Conservation (phyloP, 2,797 vertebrate genomes). For the Gobionotothen gibberifrons region DNA sequence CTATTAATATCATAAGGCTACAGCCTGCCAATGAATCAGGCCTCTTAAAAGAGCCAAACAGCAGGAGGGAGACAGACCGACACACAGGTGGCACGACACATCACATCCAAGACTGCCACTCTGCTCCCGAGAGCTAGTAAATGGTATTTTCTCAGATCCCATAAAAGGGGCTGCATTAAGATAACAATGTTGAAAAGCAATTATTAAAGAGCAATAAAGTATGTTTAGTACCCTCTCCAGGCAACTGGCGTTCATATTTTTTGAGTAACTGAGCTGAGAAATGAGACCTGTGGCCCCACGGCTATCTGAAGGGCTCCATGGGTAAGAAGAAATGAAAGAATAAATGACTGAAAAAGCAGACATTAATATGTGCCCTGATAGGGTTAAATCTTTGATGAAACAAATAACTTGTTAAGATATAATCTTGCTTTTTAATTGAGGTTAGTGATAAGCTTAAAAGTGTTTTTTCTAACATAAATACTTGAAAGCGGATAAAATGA, state of each 20-base stretch:
- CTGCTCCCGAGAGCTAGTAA: conserved; percentile 71
- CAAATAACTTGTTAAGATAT: neutral
- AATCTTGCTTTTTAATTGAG: neutral
- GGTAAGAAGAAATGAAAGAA: neutral
- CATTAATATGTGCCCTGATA: conserved; percentile 9
- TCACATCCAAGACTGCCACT: conserved; percentile 65
- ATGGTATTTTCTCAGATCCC: conserved; percentile 67
- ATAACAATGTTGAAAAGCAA: conserved; percentile 80
- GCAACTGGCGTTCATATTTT: conserved; percentile 49
- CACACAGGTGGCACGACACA: conserved; percentile 73
- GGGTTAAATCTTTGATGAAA: neutral
- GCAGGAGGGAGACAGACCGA: conserved; percentile 56
- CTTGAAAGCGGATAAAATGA: too few relatives aligned
- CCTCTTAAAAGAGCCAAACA: conserved; percentile 64
- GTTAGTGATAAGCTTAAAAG: neutral
- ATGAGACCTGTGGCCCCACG: conserved; percentile 3
- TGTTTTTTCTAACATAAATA: too few relatives aligned
- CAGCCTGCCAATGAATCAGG: conserved; percentile 68
- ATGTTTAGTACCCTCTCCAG: conserved; percentile 78
- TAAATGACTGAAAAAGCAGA: conserved; percentile 6
- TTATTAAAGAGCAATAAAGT: conserved; percentile 83
- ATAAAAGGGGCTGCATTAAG: conserved; percentile 79
- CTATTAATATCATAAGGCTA: conserved; percentile 67
- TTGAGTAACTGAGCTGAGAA: conserved; percentile 59
- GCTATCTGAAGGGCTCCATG: neutral